phyloP scores from a whole-genome alignment of 2,797 vertebrate species.

The Cyclura pinguis region DNA sequence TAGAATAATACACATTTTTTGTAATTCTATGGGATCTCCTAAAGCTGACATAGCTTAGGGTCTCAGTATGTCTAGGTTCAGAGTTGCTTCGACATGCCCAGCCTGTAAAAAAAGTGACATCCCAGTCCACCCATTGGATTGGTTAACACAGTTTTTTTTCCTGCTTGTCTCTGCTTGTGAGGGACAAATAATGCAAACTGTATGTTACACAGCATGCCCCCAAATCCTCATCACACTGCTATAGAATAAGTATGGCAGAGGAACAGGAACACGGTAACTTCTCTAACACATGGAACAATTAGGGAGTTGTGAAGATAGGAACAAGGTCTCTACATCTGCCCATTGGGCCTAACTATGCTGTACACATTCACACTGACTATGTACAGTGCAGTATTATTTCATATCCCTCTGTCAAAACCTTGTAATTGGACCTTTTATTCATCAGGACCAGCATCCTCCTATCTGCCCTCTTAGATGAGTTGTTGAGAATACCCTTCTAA shows the following conservation, averaged over 20 bases:
- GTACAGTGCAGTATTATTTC: neutral
- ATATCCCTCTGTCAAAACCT: neutral
- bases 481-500: neutral
- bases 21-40: neutral
- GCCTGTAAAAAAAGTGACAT: neutral
- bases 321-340: no score
- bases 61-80: neutral
- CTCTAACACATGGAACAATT: neutral
- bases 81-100: neutral
- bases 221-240: neutral
- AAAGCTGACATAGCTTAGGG: neutral
- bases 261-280: no score
- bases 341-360: neutral
- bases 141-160: neutral
- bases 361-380: neutral
- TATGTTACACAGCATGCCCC: neutral
- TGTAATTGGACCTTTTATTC: neutral
- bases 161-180: neutral
- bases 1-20: neutral
- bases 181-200: neutral
- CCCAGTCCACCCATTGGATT: neutral
- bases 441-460: neutral
- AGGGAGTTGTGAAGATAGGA: neutral
- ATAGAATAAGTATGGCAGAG: neutral
- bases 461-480: neutral